These are phyloP conservation scores for Argopecten irradians DNA, from an alignment of 1,140 invertebrate species.

Conservation along the genomic window DNA sequence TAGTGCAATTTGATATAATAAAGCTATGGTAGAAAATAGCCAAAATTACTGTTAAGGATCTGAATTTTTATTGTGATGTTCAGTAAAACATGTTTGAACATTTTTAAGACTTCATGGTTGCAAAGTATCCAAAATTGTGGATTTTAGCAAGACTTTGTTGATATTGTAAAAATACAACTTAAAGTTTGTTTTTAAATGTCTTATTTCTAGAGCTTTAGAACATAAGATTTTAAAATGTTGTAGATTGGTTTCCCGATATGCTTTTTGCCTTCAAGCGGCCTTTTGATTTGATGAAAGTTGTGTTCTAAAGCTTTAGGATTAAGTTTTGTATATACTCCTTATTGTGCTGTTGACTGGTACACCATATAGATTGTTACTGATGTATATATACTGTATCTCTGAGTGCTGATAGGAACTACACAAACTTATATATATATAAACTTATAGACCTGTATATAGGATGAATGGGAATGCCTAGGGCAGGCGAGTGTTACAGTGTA, in stretches of 20 bases:
- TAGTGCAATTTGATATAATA: constrained; percentile 3
- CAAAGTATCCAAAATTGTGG: not conserved
- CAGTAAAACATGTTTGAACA: not conserved
- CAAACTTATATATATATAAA: not conserved
- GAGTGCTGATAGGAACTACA: constrained; percentile 14
- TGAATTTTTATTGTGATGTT: constrained; percentile 12
- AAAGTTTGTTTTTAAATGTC: not conserved
- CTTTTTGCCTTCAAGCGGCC: no score
- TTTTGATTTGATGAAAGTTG: not conserved
- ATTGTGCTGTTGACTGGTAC: not conserved
- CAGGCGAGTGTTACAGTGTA: not conserved
- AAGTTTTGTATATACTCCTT: not conserved
- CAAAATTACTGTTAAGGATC: not conserved
- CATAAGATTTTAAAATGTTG: not conserved
- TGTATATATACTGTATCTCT: constrained; percentile 2
- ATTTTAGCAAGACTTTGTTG: not conserved
- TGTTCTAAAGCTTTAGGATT: constrained; percentile 1
- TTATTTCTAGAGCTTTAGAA: not conserved
- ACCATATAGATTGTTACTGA: not conserved
- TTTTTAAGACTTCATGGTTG: not conserved
- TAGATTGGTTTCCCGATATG: no score
- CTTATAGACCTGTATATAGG: not conserved
- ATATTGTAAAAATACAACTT: not conserved
- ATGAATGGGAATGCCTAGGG: not conserved
- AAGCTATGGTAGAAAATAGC: not conserved